Evolutionary conservation across 2,888 invertebrate species (phyloP).

Genomic region (Drosophila affinis): DNA sequence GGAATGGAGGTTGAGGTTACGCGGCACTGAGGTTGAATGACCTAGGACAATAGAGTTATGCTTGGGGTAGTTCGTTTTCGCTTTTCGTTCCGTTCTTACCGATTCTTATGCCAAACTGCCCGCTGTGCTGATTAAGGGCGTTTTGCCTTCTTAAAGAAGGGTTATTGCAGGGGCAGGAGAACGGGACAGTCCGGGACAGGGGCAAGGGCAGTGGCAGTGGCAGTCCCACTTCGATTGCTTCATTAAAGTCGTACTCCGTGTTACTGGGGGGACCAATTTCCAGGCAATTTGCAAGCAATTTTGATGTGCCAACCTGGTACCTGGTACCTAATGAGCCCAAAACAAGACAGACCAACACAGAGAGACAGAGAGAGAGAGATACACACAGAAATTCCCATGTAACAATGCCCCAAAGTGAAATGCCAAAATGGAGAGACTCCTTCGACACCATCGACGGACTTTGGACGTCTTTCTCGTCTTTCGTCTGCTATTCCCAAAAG

Average conservation of each 20-base stretch:
- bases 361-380: constrained; percentile 1
- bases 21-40: constrained; percentile 67
- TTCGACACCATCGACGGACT: constrained; percentile 27
- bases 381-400: constrained; percentile 73
- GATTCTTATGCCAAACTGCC: constrained; percentile 55
- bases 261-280: constrained; percentile 61
- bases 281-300: constrained; percentile 72
- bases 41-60: constrained; percentile 75
- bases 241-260: constrained; percentile 46
- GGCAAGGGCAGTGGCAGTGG: background rate
- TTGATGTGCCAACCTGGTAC: constrained; percentile 56
- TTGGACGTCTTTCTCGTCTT: constrained; percentile 10
- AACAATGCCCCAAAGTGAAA: constrained; percentile 76
- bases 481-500: constrained; percentile 65
- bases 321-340: constrained; percentile 68
- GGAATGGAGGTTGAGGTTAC: constrained; percentile 55
- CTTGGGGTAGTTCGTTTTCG: constrained; percentile 70
- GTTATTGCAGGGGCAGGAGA: constrained; percentile 42
- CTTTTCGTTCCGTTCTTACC: constrained; percentile 11
- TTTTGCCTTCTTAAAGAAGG: constrained; percentile 66
- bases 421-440: constrained; percentile 61
- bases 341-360: constrained; percentile 17
- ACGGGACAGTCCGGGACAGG: no score
- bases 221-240: constrained; percentile 56
- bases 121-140: constrained; percentile 77